Evolutionary conservation across 2,888 invertebrate species (phyloP).

Genomic region (Urechis unicinctus): DNA sequence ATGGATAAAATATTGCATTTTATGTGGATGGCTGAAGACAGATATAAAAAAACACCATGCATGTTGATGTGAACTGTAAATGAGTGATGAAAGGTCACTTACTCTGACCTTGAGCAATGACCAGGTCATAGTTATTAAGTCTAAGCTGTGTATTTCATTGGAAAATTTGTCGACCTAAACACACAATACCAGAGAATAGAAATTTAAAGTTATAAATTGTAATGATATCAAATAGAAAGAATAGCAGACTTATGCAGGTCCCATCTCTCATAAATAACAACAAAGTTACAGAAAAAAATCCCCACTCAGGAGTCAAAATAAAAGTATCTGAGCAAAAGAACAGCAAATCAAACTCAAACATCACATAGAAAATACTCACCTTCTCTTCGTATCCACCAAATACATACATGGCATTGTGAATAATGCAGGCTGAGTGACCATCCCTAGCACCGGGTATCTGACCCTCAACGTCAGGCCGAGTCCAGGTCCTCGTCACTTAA

Average conservation of each 20-base stretch:
- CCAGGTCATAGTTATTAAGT: slow-evolving; percentile 38
- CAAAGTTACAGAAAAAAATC: too few species aligned
- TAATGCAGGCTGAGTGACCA: slow-evolving; percentile 83
- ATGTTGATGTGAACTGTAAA: not conserved
- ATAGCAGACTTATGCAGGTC: too few species aligned
- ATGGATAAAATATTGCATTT: too few species aligned
- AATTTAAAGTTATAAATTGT: slow-evolving; percentile 1
- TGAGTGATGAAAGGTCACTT: not conserved
- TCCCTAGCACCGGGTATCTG: slow-evolving; percentile 74
- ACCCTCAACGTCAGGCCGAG: slow-evolving; percentile 54
- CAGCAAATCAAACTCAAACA: not conserved
- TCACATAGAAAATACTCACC: slow-evolving; percentile 21
- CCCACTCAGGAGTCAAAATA: too few species aligned
- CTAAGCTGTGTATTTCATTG: slow-evolving; percentile 39
- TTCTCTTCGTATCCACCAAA: slow-evolving; percentile 88
- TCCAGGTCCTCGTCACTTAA: slow-evolving; percentile 40
- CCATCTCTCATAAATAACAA: too few species aligned
- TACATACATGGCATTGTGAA: slow-evolving; percentile 74
- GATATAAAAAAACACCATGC: not conserved
- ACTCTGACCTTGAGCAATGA: slow-evolving; percentile 14
- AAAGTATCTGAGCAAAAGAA: too few species aligned
- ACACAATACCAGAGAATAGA: slow-evolving; percentile 2
- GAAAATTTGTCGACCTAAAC: slow-evolving; percentile 43
- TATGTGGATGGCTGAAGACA: too few species aligned
- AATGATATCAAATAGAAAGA: not conserved